phyloP scores from a whole-genome alignment of 2,797 vertebrate genomes.

The Trichosurus vulpecula region DNA sequence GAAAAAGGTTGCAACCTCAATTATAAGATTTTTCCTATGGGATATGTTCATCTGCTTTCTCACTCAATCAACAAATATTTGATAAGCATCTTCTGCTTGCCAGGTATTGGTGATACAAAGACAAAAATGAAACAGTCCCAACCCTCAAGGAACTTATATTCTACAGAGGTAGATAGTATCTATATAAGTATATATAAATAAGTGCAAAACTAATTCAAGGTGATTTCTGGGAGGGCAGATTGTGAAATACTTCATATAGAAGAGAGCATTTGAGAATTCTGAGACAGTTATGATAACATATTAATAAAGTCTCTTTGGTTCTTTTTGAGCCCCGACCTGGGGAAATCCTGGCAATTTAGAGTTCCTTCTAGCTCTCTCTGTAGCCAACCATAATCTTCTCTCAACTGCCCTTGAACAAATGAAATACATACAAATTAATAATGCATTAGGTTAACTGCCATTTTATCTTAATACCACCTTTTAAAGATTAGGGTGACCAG shows the following conservation, averaged over 20 bases:
- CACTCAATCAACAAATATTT: background rate
- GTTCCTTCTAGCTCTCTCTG: background rate
- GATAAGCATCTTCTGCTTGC: background rate
- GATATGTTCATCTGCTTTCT: background rate
- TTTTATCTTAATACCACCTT: background rate
- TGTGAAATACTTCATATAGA: background rate
- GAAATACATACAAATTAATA: background rate
- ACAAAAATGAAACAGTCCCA: too few species aligned
- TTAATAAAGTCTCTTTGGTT: background rate
- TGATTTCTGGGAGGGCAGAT: background rate
- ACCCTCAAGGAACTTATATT: too few species aligned
- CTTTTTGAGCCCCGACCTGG: too few species aligned
- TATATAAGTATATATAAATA: background rate
- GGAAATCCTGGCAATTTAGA: background rate
- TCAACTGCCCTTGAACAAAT: background rate
- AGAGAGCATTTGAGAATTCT: background rate
- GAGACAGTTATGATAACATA: background rate
- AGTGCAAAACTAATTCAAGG: background rate
- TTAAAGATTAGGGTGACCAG: background rate
- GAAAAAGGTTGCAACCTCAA: too few species aligned
- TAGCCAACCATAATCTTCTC: background rate
- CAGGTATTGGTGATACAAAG: background rate
- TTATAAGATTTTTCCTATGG: background rate
- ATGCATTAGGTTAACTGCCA: background rate
- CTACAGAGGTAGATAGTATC: background rate